Evolutionary conservation across 2,797 vertebrate species (phyloP), one percentile per base, ranked within the genome.

Genomic region (Prunella strophiata): DNA sequence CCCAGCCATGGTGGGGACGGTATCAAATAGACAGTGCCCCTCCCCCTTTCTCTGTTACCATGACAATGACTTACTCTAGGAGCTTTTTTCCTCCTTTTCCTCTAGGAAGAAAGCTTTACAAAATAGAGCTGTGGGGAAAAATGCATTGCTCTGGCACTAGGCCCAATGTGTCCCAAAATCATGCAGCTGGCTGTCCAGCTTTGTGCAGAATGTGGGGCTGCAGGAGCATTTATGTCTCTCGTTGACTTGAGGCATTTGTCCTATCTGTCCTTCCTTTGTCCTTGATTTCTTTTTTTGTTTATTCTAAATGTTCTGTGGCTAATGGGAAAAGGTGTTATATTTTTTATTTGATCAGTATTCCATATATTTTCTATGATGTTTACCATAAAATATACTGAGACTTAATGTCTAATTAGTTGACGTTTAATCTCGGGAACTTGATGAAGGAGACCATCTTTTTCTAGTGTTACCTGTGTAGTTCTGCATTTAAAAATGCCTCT

Each of bases 21-120:
- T 9, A 4, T 27, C 5, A 4, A 9, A 34, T 1, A 34, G 30
- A 48, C 11, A 22, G 30, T 0, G 0, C 8, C 22, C 17, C 48
- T 30, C 2, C 30, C 14, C 7, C 16, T 62, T 70, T 22, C 21
- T 42, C 34, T 32, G 48, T 34, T 40, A 34, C 42, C 50, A 18
- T 48, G 73, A 70, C 65, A 32, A 42, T 77, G 16, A 7, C 65
- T 81, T 72, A 3, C 11, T 30, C 11, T 16, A 63, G 34, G 6
- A 83, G 11, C 21, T 36, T 36, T 36, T 36, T 36, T 36, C 36
- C 36, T 36, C 36, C 36, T 36, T 36, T 36, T 36, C 36, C 36
- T 36, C 36, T 36, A 36, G 36, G 36, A 59, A 34, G 15, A 82
- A 85, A 54, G 22, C 34, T 73, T 68, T 66, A 19, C 16, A 9